Percentiles rank a stretch among this genome's conserved stretches.
Evolutionary conservation across 2,888 invertebrate species (phyloP).

Genomic region (Cataglyphis rosenhaueri): DNA sequence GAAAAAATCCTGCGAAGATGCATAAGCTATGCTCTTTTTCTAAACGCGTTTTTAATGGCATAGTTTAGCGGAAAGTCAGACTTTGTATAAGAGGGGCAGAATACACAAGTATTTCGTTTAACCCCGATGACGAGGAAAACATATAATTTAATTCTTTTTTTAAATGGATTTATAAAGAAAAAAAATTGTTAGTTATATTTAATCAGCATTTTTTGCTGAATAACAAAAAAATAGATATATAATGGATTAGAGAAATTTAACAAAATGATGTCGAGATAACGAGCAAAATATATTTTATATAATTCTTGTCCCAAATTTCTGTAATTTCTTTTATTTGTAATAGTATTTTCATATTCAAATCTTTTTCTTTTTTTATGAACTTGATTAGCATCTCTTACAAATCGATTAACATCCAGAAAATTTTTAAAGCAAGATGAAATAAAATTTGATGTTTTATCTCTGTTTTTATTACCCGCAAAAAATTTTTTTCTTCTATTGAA

Average conservation of each 20-base stretch:
- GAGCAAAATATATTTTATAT: neutral
- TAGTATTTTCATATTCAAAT: neutral
- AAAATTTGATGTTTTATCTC: neutral
- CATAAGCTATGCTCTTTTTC: constrained; percentile 35
- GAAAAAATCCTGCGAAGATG: constrained; percentile 46
- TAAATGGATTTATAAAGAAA: neutral
- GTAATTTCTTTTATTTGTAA: neutral
- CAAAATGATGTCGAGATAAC: neutral
- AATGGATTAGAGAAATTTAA: neutral
- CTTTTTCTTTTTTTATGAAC: neutral
- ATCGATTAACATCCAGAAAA: neutral
- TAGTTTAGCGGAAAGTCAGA: neutral
- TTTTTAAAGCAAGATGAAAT: neutral
- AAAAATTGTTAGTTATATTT: neutral
- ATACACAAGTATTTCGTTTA: neutral
- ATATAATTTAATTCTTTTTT: neutral
- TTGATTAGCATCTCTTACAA: neutral
- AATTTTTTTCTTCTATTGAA: constrained; percentile 28
- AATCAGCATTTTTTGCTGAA: neutral
- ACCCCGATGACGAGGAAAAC: neutral
- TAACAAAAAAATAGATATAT: neutral
- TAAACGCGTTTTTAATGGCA: constrained; percentile 39
- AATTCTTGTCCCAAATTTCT: neutral
- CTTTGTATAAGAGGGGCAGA: neutral
- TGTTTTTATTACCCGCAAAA: constrained; percentile 11